A percentile compares a stretch with the other conserved stretches of the same genome.
These are phyloP conservation scores for Cyprinodon brontotheroides DNA, from an alignment of 2,113 vertebrate genomes.

Conservation along the genomic window DNA sequence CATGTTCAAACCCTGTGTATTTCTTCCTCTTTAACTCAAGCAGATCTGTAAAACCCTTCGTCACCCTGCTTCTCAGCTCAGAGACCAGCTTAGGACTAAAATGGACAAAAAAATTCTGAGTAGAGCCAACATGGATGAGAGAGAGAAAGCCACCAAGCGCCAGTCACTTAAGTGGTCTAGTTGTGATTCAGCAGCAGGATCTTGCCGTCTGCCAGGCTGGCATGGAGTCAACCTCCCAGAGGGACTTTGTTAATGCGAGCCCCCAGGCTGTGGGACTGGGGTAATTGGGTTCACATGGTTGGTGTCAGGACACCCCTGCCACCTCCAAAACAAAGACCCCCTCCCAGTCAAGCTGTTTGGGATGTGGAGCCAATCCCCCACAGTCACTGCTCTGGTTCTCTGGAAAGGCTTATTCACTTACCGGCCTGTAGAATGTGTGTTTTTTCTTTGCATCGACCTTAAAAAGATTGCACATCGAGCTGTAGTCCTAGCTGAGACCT, in stretches of 20 bases:
- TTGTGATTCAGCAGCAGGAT: conserved; percentile 78
- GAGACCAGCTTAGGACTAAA: conserved; percentile 50
- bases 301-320: conserved; percentile 73
- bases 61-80: conserved; percentile 26
- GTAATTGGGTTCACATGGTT: conserved; percentile 81
- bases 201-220: conserved; percentile 72
- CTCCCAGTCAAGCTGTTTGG: conserved; percentile 73
- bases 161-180: conserved; percentile 75
- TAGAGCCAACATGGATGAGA: conserved; percentile 60
- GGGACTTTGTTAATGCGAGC: conserved; percentile 70
- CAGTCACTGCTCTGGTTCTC: conserved; percentile 70
- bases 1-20: not conserved
- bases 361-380: conserved; percentile 60
- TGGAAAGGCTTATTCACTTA: conserved; percentile 72
- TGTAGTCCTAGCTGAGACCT: conserved; percentile 24
- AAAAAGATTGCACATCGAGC: conserved; percentile 60
- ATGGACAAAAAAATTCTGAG: conserved; percentile 18
- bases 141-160: conserved; percentile 67
- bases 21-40: not conserved
- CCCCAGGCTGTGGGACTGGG: conserved; percentile 68
- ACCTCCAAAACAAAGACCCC: conserved; percentile 75
- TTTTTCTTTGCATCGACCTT: conserved; percentile 48
- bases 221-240: conserved; percentile 67
- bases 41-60: not conserved
- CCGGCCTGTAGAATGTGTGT: conserved; percentile 46